Evolutionary conservation across 35 echinoderm and acorn worm species (phyloP).

Genomic region (Hemicentrotus pulcherrimus): DNA sequence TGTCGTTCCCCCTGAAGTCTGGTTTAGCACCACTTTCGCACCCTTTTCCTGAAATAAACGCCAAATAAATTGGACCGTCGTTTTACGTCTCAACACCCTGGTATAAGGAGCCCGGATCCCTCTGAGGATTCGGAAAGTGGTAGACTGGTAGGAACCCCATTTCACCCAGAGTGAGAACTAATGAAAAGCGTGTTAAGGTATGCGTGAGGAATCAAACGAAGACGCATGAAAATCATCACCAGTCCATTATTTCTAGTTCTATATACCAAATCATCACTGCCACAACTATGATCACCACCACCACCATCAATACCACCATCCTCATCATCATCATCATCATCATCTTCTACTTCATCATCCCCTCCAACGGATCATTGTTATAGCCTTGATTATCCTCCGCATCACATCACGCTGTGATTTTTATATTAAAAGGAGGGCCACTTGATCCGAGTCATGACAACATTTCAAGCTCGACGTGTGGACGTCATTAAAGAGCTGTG

Average conservation of each 20-base stretch:
- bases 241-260: not conserved
- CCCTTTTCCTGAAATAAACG: not conserved
- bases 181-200: not conserved
- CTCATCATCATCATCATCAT: not conserved
- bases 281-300: not conserved
- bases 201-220: not conserved
- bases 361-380: not conserved
- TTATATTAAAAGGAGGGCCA: not conserved
- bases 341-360: not conserved
- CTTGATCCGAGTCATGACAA: conserved; percentile 4
- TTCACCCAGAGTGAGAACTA: not conserved
- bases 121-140: not conserved
- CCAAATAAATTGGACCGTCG: conserved; percentile 15
- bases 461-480: conserved; percentile 11
- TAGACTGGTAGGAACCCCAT: not conserved
- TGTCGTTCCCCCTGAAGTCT: not conserved
- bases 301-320: not conserved
- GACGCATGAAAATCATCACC: not conserved
- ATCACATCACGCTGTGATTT: not conserved
- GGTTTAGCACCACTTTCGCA: not conserved
- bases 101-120: not conserved
- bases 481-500: conserved; percentile 24
- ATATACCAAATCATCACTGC: not conserved
- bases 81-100: conserved; percentile 22
- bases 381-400: not conserved